Conservation (phyloP, 2,113 vertebrate genomes). For the Prunella himalayana region DNA sequence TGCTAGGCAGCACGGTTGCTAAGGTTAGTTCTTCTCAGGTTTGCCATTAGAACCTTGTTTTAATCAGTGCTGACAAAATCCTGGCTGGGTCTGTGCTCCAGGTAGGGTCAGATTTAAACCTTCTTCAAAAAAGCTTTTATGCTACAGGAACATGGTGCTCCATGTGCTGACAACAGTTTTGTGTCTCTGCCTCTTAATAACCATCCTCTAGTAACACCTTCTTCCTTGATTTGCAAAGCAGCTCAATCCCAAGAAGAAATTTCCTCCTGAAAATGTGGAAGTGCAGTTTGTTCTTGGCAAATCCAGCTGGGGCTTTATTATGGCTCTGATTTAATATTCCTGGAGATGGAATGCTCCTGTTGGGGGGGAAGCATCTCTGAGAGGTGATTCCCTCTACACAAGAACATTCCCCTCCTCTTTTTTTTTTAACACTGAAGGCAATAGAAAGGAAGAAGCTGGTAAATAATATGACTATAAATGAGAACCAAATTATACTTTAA, state of each 20-base stretch:
- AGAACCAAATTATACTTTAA: not conserved
- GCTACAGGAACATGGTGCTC: not conserved
- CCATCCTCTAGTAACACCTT: not conserved
- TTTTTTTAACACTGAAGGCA: not conserved
- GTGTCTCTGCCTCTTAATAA: not conserved
- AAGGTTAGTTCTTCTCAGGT: not conserved
- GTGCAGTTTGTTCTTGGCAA: not conserved
- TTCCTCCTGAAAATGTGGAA: not conserved
- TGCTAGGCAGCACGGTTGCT: not conserved
- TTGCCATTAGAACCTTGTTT: not conserved
- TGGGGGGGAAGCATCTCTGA: not conserved
- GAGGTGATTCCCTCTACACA: not conserved
- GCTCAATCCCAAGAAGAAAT: not conserved
- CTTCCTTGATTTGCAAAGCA: not conserved
- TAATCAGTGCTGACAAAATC: not conserved
- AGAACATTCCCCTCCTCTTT: not conserved
- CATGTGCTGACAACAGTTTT: not conserved
- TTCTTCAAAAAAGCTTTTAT: not conserved
- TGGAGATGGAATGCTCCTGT: not conserved
- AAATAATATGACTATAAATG: not conserved
- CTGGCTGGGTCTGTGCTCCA: not conserved
- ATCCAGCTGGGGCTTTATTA: not conserved
- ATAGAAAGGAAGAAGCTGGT: not conserved
- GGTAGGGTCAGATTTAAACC: not conserved
- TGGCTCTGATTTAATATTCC: not conserved